Conservation (phyloP, 2,797 vertebrate species). For the Phataginus tricuspis region DNA sequence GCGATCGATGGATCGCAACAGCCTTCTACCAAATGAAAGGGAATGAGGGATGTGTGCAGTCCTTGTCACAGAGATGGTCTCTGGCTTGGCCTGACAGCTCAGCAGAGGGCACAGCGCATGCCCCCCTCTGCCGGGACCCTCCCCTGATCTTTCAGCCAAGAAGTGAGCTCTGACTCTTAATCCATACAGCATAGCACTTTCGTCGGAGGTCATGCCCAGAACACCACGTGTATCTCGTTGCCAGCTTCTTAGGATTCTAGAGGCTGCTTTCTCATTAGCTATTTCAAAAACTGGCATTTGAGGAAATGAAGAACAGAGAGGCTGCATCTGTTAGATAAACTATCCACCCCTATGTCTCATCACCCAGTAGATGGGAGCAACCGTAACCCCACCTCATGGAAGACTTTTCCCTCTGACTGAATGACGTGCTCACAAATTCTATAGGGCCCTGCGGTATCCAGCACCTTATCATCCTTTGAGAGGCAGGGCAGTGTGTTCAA, state of each 20-base stretch:
- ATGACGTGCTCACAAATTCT: not conserved
- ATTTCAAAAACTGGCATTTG: not conserved
- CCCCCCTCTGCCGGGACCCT: not conserved
- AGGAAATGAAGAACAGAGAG: not conserved
- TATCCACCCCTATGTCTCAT: rapidly evolving
- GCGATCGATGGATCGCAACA: not conserved
- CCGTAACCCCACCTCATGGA: rapidly evolving
- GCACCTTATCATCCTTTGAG: not conserved
- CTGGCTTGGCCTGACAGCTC: not conserved
- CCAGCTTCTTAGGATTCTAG: not conserved
- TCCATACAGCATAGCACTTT: rapidly evolving
- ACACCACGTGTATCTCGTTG: rapidly evolving
- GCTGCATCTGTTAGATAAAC: not conserved
- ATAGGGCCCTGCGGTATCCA: rapidly evolving
- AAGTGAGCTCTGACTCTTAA: not conserved
- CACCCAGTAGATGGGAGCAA: too few species aligned
- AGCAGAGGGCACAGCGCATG: not conserved
- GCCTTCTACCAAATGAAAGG: not conserved
- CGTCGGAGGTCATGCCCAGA: rapidly evolving
- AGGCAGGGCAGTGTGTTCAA: not conserved
- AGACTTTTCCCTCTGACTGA: not conserved
- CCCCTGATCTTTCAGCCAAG: not conserved
- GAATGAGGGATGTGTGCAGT: not conserved
- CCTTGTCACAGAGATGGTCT: not conserved
- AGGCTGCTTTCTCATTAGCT: not conserved